These are phyloP conservation scores for Sitodiplosis mosellana DNA, from an alignment of 1,140 invertebrate genomes.

Conservation along the genomic window DNA sequence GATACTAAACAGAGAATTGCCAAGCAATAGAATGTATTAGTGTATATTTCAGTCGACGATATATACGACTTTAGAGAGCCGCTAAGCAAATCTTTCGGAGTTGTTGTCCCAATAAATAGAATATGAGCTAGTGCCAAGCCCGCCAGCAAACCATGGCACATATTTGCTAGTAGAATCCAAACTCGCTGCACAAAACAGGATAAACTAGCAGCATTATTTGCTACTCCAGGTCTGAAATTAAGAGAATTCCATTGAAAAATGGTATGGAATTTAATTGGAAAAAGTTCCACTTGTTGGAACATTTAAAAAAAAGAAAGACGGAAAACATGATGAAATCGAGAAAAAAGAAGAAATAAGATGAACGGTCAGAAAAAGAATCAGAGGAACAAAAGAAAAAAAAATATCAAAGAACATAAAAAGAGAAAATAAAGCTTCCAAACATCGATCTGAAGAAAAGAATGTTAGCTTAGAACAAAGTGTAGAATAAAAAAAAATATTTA, in stretches of 20 bases:
- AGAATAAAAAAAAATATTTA: no score
- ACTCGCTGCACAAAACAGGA: conserved; percentile 24
- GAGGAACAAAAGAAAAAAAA: no score
- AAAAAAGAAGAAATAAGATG: no score
- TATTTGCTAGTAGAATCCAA: conserved; percentile 23
- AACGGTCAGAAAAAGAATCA: no score
- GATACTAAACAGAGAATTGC: conserved; percentile 23
- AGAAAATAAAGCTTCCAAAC: no score
- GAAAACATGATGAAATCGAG: no score
- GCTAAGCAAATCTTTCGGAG: conserved; percentile 21
- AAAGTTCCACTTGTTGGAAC: no score
- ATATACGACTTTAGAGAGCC: conserved; percentile 20
- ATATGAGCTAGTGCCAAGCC: conserved; percentile 24
- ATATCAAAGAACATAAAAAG: no score
- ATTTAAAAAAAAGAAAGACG: no score
- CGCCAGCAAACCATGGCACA: conserved; percentile 24
- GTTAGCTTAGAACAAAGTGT: no score
- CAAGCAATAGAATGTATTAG: conserved; percentile 24
- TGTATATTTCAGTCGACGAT: conserved; percentile 20
- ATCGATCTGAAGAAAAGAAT: no score
- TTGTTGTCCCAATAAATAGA: conserved; percentile 20
- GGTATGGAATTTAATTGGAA: no score
- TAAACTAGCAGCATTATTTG: conserved; percentile 9
- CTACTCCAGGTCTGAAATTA: background rate
- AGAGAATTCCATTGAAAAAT: conserved; percentile 1